Evolutionary conservation across 1,140 invertebrate species (phyloP).

Genomic region (Ditylenchus dipsaci): DNA sequence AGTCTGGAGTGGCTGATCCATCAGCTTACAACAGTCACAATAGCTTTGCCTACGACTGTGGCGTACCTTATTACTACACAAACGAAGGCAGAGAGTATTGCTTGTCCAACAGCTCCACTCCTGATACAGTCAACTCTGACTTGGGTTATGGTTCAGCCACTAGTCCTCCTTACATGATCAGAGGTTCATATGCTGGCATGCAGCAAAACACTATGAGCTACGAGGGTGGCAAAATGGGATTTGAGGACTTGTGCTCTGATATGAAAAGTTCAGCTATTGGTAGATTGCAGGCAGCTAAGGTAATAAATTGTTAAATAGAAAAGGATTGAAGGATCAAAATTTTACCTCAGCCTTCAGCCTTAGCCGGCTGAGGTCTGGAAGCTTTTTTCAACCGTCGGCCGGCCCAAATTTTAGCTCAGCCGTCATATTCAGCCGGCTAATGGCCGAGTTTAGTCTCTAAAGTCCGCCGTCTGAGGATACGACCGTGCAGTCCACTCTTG

Average conservation of each 20-base stretch:
- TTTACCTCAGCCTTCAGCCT: too few relatives aligned
- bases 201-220: not conserved
- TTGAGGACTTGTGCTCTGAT: not conserved
- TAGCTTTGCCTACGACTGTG: conserved; percentile 34
- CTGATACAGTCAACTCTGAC: conserved; percentile 41
- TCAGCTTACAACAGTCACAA: conserved; percentile 12
- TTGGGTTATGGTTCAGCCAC: conserved; percentile 22
- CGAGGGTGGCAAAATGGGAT: not conserved
- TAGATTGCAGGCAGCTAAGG: not conserved
- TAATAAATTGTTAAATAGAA: too few relatives aligned
- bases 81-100: conserved; percentile 11
- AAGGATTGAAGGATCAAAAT: too few relatives aligned
- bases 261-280: not conserved
- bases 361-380: too few relatives aligned
- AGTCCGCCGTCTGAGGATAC: too few relatives aligned
- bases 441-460: too few relatives aligned
- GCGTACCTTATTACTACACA: conserved; percentile 18
- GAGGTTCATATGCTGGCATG: not conserved
- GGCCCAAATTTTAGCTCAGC: too few relatives aligned
- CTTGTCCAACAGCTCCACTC: conserved; percentile 44
- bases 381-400: too few relatives aligned
- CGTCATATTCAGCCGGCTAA: too few relatives aligned
- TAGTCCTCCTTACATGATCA: conserved; percentile 7
- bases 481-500: too few relatives aligned
- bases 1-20: conserved; percentile 29